Evolutionary conservation across 2,113 vertebrate species (phyloP).

Genomic region (Rhodinocichla rosea): DNA sequence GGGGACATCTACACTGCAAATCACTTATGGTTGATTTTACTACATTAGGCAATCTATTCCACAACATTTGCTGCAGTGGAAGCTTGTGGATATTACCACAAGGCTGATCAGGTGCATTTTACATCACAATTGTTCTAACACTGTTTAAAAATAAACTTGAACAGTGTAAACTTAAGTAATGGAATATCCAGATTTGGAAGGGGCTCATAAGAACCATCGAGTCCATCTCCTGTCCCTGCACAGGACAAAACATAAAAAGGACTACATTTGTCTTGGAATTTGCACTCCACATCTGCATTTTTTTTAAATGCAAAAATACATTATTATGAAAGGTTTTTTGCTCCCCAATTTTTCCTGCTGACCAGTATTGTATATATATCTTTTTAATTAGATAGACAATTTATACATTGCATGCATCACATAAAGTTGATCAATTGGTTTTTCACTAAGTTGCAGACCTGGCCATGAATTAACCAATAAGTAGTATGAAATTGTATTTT

Average conservation of each 20-base stretch:
- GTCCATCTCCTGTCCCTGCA: background rate
- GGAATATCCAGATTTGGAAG: background rate
- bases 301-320: background rate
- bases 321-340: background rate
- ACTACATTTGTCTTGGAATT: background rate
- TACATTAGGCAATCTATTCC: background rate
- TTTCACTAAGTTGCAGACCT: background rate
- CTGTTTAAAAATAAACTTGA: background rate
- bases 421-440: background rate
- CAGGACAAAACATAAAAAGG: background rate
- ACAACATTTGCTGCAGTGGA: background rate
- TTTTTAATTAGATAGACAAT: background rate
- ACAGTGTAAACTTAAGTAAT: background rate
- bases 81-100: background rate
- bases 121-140: background rate
- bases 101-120: background rate
- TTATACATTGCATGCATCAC: background rate
- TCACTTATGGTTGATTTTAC: background rate
- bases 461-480: background rate
- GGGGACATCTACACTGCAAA: background rate
- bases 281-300: background rate
- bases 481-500: background rate
- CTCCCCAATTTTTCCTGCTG: background rate
- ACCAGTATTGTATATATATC: background rate
- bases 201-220: background rate